Conservation (phyloP, 2,113 vertebrate species). For the Coptodon bakossiorum region DNA sequence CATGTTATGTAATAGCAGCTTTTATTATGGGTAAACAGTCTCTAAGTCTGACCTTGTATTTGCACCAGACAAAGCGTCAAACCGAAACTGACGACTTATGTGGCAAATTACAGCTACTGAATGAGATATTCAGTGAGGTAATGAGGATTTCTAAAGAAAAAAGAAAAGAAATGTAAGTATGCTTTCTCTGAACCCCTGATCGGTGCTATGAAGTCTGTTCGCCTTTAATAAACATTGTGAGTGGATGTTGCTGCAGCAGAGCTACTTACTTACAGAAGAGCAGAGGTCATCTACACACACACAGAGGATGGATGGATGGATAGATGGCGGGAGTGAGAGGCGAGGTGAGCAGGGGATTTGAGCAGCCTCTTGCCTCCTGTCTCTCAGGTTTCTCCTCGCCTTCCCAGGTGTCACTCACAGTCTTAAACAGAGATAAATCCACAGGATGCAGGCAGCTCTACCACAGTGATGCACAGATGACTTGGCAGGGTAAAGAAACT, state of each 20-base stretch:
- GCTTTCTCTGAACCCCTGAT: background rate
- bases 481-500: background rate
- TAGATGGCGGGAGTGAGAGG: background rate
- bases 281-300: slow-evolving; percentile 37
- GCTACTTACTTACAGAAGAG: slow-evolving; percentile 51
- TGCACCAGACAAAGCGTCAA: background rate
- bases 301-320: background rate
- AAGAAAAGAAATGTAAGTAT: background rate
- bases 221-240: background rate
- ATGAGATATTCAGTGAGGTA: background rate
- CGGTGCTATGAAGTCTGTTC: background rate
- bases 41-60: background rate
- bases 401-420: slow-evolving; percentile 23
- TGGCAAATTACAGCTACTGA: background rate
- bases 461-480: background rate
- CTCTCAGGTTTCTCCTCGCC: slow-evolving; percentile 10
- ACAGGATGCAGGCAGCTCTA: background rate
- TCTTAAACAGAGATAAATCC: slow-evolving; percentile 28
- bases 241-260: background rate
- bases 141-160: background rate
- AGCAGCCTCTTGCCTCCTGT: slow-evolving; percentile 5
- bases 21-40: background rate
- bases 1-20: background rate
- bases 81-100: background rate
- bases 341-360: background rate